These are phyloP conservation scores for Trochalopteron elliotii DNA, from an alignment of 2,113 vertebrate species.

Conservation along the genomic window DNA sequence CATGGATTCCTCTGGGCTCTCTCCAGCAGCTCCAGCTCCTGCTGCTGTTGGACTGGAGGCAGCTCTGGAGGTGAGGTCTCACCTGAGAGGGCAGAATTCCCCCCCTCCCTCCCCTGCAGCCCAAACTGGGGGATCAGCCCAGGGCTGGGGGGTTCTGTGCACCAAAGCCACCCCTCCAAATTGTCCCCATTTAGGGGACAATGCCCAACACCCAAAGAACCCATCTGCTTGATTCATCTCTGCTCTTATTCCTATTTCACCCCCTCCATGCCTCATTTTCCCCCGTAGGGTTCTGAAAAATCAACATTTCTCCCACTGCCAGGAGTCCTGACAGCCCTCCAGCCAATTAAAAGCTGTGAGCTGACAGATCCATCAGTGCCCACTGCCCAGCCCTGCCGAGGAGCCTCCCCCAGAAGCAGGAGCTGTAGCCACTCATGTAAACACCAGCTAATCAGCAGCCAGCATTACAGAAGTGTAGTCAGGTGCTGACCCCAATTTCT, in stretches of 20 bases:
- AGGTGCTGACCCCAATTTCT: slow-evolving; percentile 51
- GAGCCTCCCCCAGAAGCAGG: neutral
- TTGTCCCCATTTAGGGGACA: neutral
- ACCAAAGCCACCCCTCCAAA: neutral
- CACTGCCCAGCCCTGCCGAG: neutral
- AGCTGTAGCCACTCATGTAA: neutral
- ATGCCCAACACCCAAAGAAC: neutral
- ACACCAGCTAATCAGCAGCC: slow-evolving; percentile 30
- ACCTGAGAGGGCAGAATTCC: neutral
- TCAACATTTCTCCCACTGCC: neutral
- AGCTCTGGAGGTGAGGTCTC: neutral
- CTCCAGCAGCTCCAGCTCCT: neutral
- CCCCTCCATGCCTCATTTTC: neutral
- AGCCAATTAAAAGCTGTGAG: neutral
- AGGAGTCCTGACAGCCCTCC: neutral
- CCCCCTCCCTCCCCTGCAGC: neutral
- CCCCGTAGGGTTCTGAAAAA: rapidly evolving
- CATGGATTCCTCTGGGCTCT: rapidly evolving
- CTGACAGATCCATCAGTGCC: neutral
- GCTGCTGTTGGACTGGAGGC: rapidly evolving
- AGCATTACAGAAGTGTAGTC: neutral
- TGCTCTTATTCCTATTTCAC: neutral
- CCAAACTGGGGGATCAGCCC: neutral
- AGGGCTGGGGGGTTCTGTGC: neutral
- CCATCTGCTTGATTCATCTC: no score